Evolutionary conservation across 2,888 invertebrate genomes (phyloP), one percentile per base, ranked within the genome.

Genomic region (Cylindroiulus punctatus): DNA sequence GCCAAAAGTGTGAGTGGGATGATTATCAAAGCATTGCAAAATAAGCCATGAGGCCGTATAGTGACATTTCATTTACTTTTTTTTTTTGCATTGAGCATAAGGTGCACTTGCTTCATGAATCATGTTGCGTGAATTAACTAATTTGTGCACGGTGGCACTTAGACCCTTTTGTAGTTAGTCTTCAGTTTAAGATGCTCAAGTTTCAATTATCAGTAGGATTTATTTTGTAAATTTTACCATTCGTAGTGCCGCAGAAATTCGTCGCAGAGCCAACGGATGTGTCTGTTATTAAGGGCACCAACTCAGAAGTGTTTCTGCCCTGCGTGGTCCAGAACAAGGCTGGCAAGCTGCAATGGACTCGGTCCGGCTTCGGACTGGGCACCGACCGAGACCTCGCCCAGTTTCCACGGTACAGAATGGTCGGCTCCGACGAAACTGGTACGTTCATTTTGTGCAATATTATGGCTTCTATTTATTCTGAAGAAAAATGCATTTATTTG

Each of bases 281-380:
- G 92, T 96, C 96, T 44, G 97, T 97, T 7, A 95, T 96, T 85
- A 95, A 96, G 84, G 97, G 97, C 19, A 95, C 96, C 86, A 93
- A 95, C 87, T 96, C 97, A 81, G 96, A 97, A 17, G 85, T 87
- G 19, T 22, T 85, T 36, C 92, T 98, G 87, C 97, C 97, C 5
- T 98, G 98, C 91, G 96, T 89, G 76, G 96, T 98, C 36, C 94
- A 96, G 90, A 94, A 95, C 90, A 96, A 97, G 91, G 94, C 93
- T 82, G 98, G 98, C 0, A 94, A 95, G 86, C 93, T 98, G 86
- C 98, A 98, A 91, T 99, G 99, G 99, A 98, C 98, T 87, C 96
- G 97, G 90, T 97, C 98, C 90, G 98, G 97, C 90, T 98, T 98
- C 90, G 98, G 98, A 0, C 93, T 99, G 47, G 98, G 98, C 0